Conservation (phyloP, 2,797 vertebrate species). For the Sardinella longiceps region DNA sequence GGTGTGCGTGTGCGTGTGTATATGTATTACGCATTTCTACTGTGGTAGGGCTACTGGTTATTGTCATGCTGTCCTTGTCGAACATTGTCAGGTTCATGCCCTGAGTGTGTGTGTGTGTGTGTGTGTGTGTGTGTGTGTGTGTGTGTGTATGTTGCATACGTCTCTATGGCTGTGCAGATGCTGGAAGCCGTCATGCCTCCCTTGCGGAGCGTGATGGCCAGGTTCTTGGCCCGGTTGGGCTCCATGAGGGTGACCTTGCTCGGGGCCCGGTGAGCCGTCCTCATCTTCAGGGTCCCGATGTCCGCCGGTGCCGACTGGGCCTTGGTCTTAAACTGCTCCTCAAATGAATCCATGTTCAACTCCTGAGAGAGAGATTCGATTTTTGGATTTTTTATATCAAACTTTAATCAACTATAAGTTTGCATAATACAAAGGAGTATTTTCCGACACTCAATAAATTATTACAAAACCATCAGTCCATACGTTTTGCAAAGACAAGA, state of each 20-base stretch:
- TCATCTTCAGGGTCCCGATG: slow-evolving; percentile 77
- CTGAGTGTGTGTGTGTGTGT: background rate
- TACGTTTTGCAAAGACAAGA: too few relatives aligned
- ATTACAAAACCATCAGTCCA: too few relatives aligned
- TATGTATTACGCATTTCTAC: too few relatives aligned
- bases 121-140: slow-evolving; percentile 2
- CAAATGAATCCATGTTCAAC: slow-evolving; percentile 89
- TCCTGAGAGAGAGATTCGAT: slow-evolving; percentile 78
- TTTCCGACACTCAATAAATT: too few relatives aligned
- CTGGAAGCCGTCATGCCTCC: slow-evolving; percentile 80
- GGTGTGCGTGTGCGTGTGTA: background rate
- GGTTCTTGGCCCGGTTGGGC: slow-evolving; percentile 92
- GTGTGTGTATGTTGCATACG: slow-evolving; percentile 64
- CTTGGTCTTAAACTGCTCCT: slow-evolving; percentile 95
- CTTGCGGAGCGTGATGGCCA: slow-evolving; percentile 93
- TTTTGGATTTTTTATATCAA: too few relatives aligned
- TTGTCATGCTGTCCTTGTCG: too few relatives aligned
- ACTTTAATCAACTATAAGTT: too few relatives aligned
- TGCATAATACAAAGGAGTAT: too few relatives aligned
- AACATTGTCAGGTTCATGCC: too few relatives aligned
- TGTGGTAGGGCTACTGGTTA: too few relatives aligned
- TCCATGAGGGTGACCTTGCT: slow-evolving; percentile 87
- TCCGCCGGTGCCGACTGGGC: slow-evolving; percentile 79
- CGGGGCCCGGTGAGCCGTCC: slow-evolving; percentile 77
- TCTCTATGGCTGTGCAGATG: slow-evolving; percentile 90